A percentile compares a stretch with the other conserved stretches of the same genome.
phyloP scores from a whole-genome alignment of 2,888 invertebrate genomes.

The Cryptus viduatorius region DNA sequence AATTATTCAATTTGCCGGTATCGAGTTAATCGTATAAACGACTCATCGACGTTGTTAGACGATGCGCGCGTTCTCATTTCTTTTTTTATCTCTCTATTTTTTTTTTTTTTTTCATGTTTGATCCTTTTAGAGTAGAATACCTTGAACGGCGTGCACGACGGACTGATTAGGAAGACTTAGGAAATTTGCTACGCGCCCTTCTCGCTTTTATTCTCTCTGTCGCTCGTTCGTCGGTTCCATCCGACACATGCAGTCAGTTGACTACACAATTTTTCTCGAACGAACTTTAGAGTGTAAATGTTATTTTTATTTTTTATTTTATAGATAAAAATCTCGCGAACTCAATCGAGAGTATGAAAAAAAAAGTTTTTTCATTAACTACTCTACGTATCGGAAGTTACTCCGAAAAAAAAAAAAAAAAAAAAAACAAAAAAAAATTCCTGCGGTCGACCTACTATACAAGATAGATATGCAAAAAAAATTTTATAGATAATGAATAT shows the following conservation, averaged over 20 bases:
- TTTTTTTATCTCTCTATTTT: background rate
- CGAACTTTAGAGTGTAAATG: background rate
- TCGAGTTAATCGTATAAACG: conserved; percentile 12
- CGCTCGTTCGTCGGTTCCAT: conserved; percentile 8
- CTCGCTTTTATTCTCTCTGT: background rate
- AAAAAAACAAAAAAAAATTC: background rate
- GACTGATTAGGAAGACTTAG: conserved; percentile 67
- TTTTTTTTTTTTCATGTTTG: conserved; percentile 21
- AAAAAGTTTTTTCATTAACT: background rate
- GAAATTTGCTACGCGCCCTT: conserved; percentile 25
- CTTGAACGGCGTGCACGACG: conserved; percentile 56
- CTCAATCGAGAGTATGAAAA: background rate
- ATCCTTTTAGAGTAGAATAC: conserved; percentile 63
- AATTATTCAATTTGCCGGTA: conserved; percentile 10
- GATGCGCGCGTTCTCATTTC: background rate
- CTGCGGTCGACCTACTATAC: conserved; percentile 11
- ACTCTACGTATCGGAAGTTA: background rate
- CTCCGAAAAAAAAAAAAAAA: background rate
- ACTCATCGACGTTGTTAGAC: background rate
- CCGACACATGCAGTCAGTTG: conserved; percentile 22
- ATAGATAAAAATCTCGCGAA: background rate
- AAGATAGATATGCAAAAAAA: background rate
- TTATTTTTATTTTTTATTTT: background rate
- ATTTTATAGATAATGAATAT: background rate
- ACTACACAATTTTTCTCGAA: conserved; percentile 45